These are phyloP conservation scores for Porites australiensis DNA, from an alignment of 64 coral and sea anemone species.

Conservation along the genomic window DNA sequence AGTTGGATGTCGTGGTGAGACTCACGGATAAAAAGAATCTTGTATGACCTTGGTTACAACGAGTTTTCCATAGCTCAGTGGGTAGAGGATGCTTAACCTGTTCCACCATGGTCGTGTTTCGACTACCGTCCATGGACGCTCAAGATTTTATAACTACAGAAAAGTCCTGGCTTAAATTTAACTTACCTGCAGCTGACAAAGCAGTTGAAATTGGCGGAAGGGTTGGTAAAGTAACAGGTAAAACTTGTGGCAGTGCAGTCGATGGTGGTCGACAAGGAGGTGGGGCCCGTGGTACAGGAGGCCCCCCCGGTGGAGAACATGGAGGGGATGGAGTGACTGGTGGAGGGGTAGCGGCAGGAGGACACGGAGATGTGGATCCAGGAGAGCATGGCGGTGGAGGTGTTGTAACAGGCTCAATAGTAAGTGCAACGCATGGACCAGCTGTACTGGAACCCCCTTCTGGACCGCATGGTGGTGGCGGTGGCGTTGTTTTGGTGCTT, in stretches of 20 bases:
- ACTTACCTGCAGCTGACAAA: not conserved
- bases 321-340: not conserved
- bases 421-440: not conserved
- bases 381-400: constrained; percentile 11
- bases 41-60: no score
- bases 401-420: not conserved
- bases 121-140: no score
- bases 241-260: not conserved
- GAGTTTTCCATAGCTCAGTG: no score
- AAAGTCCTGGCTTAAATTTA: no score
- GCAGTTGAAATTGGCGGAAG: not conserved
- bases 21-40: no score
- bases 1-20: no score
- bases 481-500: not conserved
- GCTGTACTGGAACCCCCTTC: not conserved
- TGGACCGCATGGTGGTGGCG: constrained; percentile 15
- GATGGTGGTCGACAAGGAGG: not conserved
- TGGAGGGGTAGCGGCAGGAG: not conserved
- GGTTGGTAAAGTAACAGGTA: constrained; percentile 21
- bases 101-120: no score
- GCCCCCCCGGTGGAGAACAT: not conserved
- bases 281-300: not conserved
- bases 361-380: not conserved
- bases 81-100: no score
- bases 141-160: no score